A percentile compares a stretch with the other conserved stretches of the same genome.
Conservation (phyloP, 2,888 invertebrate species). For the Aricia artaxerxes region DNA sequence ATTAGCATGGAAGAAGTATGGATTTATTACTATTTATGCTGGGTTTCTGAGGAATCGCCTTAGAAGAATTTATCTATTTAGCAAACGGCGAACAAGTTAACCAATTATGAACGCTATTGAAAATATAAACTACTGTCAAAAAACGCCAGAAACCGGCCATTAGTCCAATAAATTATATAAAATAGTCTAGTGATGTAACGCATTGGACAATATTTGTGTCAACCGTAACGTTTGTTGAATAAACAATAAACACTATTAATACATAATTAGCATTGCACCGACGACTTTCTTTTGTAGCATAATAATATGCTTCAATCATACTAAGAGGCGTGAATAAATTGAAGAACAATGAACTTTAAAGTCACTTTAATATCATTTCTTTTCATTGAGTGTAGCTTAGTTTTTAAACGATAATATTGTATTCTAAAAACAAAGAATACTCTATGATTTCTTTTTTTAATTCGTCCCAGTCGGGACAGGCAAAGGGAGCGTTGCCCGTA, state of each 20-base stretch:
- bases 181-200: constrained; percentile 23
- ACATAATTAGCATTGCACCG: constrained; percentile 20
- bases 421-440: too few relatives aligned
- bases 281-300: constrained; percentile 25
- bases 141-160: neutral
- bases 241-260: constrained; percentile 27
- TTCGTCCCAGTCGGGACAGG: too few relatives aligned
- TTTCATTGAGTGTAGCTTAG: neutral
- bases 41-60: too few relatives aligned
- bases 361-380: neutral
- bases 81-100: neutral
- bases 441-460: too few relatives aligned
- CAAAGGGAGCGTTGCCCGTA: too few relatives aligned
- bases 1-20: too few relatives aligned
- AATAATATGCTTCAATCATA: constrained; percentile 3
- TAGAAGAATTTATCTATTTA: too few relatives aligned
- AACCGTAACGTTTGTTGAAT: constrained; percentile 27
- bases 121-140: neutral
- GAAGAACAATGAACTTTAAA: neutral
- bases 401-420: too few relatives aligned
- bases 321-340: neutral
- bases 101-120: neutral
- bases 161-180: neutral
- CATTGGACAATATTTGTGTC: constrained; percentile 22
- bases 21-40: too few relatives aligned